These are phyloP conservation scores for Ephialtes manifestator DNA, from an alignment of 2,888 invertebrate species.

Conservation along the genomic window DNA sequence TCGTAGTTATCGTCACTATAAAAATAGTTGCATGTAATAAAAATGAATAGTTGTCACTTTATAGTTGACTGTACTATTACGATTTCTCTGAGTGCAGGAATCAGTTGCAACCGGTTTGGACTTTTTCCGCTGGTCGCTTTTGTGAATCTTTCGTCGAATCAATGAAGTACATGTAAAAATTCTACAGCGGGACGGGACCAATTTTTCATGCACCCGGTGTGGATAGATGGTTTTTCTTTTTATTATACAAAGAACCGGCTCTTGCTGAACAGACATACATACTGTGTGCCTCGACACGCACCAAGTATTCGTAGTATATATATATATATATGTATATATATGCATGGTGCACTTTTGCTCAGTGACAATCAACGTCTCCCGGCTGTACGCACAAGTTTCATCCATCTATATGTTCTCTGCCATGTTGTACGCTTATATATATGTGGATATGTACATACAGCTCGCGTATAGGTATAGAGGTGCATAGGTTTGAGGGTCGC, in stretches of 20 bases:
- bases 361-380: constrained; percentile 34
- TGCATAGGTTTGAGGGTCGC: constrained; percentile 75
- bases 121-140: background rate
- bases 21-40: no score
- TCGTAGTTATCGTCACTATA: no score
- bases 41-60: no score
- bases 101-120: background rate
- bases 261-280: background rate
- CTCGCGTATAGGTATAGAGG: constrained; percentile 52
- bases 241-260: background rate
- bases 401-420: constrained; percentile 2
- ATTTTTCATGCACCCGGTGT: constrained; percentile 20
- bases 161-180: background rate
- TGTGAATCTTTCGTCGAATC: background rate
- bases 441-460: background rate
- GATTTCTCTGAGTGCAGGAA: no score
- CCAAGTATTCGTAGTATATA: no score
- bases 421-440: background rate
- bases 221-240: background rate
- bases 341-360: constrained; percentile 39
- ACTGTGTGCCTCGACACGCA: no score
- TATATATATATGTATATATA: background rate
- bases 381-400: constrained; percentile 38
- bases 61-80: no score
- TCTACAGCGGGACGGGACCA: background rate